Evolutionary conservation across 2,797 vertebrate species (phyloP), one percentile per base, ranked within the genome.

Genomic region (Melanotaenia maccullochi): DNA sequence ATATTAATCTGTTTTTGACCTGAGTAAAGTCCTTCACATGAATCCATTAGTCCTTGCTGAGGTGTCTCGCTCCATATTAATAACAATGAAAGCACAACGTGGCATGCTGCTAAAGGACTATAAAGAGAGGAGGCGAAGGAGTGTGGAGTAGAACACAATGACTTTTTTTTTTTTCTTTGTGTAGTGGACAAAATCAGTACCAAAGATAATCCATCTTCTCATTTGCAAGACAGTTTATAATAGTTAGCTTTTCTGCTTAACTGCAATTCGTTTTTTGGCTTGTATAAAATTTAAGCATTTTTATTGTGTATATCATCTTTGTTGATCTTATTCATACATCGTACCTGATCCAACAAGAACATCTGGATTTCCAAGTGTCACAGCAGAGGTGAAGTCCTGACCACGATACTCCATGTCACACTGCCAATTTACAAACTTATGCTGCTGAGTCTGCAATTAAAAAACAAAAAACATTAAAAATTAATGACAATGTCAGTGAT

Each of bases 371-470:
- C 97, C 97, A 0, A 98, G 85, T 0, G 97, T 97, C 75, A 97
- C 77, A 0, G 96, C 93, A 0, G 95, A 91, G 0, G 97, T 98
- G 90, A 96, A 98, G 86, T 97, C 90, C 0, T 91, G 78, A 0
- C 96, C 97, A 18, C 96, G 95, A 82, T 96, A 98, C 75, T 98
- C 97, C 47, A 96, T 71, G 12, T 98, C 97, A 85, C 96, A 93
- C 78, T 98, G 97, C 97, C 97, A 98, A 84, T 97, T 98, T 71
- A 97, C 95, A 82, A 98, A 98, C 92, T 97, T 98, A 0, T 97
- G 94, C 87, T 97, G 96, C 86, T 98, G 97, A 20, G 96, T 97
- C 97, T 98, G 59, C 1, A 75, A 14, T 1, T 77, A 11, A 60
- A 14, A 54, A 11, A 36, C 56, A 52, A 24, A 1, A 32, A 42